Base-by-base conservation (phyloP, 53 echinoderm and acorn worm species). In the Crossaster papposus region DNA sequence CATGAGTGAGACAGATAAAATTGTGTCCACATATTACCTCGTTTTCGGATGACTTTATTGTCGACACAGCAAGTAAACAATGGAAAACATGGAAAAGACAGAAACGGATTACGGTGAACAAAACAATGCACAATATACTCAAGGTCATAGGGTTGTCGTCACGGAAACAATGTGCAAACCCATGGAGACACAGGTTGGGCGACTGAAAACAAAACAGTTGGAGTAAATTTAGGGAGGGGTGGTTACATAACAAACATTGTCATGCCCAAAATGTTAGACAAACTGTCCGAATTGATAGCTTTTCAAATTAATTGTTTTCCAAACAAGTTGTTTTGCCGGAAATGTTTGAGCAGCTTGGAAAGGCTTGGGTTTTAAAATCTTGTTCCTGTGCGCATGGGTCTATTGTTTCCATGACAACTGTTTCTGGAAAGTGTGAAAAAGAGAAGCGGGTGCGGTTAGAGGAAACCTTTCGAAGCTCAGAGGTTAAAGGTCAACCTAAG, bases 1-100 rank as follows among this genome's bases (percentile, higher is more conserved):
- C 37, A 36, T 65, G 83, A 38, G 68, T 24, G 7, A 74, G 36
- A 68, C 64, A 64, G 64, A n/a, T n/a, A n/a, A 9, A 54, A 87
- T 29, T 74, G 72, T 51, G 72, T 44, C 55, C 62, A 68, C 65
- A 83, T 63, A 91, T 95, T 95, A 95, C 95, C 95, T 95, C 95
- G 90, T 95, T 95, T 95, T 81, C 95, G 93, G 93, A 95, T 89
- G 95, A 91, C 95, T 95, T 90, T 93, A 89, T 75, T 76, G 87
- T 87, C 28, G 87, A 87, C 87, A 85, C 85, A 58, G 76, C 76
- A 44, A 87, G 87, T 77, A 77, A 87, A 65, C 68, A 80, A 80
- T 80, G 80, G 80, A n/a, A 80, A 34, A 87, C 87, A 87, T 77
- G 87, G 87, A 87, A 87, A 87, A 87, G 87, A 87, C 87, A 87